These are phyloP conservation scores for Bos javanicus DNA, from an alignment of 2,113 vertebrate species.

Conservation along the genomic window DNA sequence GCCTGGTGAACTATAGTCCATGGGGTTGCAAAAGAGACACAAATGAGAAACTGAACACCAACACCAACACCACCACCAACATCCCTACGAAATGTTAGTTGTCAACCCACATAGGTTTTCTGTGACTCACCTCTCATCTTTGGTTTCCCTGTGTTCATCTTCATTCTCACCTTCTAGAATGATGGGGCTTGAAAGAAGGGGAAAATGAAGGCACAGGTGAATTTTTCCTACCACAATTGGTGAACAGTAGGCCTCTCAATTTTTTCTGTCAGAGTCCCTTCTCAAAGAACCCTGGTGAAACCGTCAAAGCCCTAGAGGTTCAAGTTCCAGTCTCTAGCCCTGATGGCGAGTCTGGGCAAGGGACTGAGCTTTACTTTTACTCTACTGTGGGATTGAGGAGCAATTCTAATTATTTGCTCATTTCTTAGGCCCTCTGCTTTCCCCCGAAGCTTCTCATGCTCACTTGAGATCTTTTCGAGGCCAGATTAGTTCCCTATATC, in stretches of 20 bases:
- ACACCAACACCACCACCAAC: fast-evolving
- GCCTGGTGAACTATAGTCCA: not conserved
- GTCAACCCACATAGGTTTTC: not conserved
- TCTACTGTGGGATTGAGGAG: not conserved
- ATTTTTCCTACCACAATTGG: not conserved
- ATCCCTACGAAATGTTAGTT: not conserved
- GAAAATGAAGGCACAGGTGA: not conserved
- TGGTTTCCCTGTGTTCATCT: not conserved
- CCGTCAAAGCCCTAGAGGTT: not conserved
- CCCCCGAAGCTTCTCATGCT: not conserved
- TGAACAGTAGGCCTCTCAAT: not conserved
- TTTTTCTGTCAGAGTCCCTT: not conserved
- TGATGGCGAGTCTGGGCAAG: not conserved
- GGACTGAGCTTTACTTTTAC: not conserved
- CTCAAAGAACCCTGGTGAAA: not conserved
- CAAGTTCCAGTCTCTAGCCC: not conserved
- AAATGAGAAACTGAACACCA: not conserved
- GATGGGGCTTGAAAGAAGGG: not conserved
- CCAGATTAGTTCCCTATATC: not conserved
- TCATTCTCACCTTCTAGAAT: not conserved
- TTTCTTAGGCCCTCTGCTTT: not conserved
- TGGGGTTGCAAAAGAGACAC: not conserved
- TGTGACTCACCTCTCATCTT: not conserved
- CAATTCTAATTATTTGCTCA: not conserved
- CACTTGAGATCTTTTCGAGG: not conserved